These are phyloP conservation scores for Portevinia maculata DNA, from an alignment of 2,888 invertebrate species.

Conservation along the genomic window DNA sequence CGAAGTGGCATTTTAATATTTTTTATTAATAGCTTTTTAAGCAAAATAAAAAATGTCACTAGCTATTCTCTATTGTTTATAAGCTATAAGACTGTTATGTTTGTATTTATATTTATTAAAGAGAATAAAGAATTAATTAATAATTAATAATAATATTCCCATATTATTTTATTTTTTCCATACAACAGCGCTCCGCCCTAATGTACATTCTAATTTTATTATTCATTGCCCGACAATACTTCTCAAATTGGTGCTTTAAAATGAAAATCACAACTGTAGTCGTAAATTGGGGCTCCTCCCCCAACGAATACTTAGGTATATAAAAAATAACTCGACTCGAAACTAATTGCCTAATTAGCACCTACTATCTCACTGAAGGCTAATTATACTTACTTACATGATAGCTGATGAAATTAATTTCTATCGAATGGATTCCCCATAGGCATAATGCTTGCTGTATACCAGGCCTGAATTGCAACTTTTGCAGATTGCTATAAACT, in stretches of 20 bases:
- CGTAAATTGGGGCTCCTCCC: background rate
- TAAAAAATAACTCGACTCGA: conserved; percentile 11
- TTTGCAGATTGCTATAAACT: conserved; percentile 39
- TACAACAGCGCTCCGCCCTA: too few species aligned
- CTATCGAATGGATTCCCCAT: conserved; percentile 51
- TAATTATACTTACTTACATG: conserved; percentile 42
- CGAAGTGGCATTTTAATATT: too few species aligned
- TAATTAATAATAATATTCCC: too few species aligned
- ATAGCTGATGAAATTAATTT: conserved; percentile 60
- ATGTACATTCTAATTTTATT: too few species aligned
- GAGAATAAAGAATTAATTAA: too few species aligned
- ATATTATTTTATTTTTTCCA: too few species aligned
- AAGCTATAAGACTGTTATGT: too few species aligned
- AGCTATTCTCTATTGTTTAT: too few species aligned
- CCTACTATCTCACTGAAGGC: conserved; percentile 33
- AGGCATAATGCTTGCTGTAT: conserved; percentile 3
- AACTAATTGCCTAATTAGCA: conserved; percentile 61
- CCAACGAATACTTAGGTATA: background rate
- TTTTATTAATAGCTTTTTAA: too few species aligned
- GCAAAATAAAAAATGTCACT: too few species aligned
- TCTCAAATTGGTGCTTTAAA: background rate
- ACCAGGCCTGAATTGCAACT: conserved; percentile 7
- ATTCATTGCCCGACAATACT: too few species aligned
- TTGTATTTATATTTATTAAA: too few species aligned
- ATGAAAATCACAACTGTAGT: background rate